Conservation (phyloP, 2,113 vertebrate species). For the Tupaia tana region DNA sequence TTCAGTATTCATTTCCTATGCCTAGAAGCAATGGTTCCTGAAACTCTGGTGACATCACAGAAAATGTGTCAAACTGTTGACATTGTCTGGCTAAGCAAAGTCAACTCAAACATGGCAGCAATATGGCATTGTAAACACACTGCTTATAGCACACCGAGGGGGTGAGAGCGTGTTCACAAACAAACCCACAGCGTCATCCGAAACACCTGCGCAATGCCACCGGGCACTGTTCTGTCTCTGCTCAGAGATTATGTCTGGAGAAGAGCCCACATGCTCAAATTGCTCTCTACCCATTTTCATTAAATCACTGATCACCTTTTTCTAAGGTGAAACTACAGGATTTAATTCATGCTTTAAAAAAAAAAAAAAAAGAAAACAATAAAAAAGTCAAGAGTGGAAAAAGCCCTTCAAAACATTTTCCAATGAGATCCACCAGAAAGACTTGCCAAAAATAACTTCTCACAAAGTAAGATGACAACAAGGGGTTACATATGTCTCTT, state of each 20-base stretch:
- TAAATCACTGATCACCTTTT: neutral
- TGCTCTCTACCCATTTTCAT: neutral
- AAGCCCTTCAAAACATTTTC: conserved; percentile 23
- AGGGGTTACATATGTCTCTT: neutral
- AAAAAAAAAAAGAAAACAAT: too few relatives aligned
- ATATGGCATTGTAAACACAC: neutral
- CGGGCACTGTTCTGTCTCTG: neutral
- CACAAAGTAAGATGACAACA: neutral
- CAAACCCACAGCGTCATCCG: neutral
- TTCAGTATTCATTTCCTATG: neutral
- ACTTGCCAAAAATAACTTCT: neutral
- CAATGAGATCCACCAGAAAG: conserved; percentile 1
- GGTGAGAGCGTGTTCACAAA: neutral
- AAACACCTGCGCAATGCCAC: neutral
- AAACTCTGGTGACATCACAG: neutral
- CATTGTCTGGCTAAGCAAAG: neutral
- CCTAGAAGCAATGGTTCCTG: neutral
- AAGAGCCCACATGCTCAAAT: too few relatives aligned
- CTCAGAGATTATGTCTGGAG: neutral
- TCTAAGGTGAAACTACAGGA: neutral
- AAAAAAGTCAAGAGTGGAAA: neutral
- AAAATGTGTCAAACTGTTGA: neutral
- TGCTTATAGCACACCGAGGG: neutral
- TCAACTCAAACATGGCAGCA: neutral
- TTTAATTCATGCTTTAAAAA: neutral